Percentiles rank a stretch among this genome's conserved stretches.
These are phyloP conservation scores for Falco peregrinus DNA, from an alignment of 2,797 vertebrate species.

Conservation along the genomic window DNA sequence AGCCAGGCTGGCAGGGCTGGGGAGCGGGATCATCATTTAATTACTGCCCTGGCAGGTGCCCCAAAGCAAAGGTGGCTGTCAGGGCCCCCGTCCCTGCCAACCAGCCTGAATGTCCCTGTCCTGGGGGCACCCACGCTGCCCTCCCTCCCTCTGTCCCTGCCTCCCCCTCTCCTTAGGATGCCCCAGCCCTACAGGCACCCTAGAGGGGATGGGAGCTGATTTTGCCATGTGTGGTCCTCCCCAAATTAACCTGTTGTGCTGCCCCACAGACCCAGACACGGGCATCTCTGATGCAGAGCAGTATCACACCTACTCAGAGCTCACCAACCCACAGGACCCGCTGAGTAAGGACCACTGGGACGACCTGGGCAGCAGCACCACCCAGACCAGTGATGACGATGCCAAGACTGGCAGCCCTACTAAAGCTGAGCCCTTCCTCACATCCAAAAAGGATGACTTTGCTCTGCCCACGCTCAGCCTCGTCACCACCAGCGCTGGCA, in stretches of 20 bases:
- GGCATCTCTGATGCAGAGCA: conserved; percentile 82
- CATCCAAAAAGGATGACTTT: conserved; percentile 75
- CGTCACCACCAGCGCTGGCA: conserved; percentile 52
- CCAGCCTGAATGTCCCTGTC: neutral
- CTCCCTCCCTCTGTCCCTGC: neutral
- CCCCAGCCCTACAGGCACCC: neutral
- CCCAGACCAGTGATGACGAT: conserved; percentile 85
- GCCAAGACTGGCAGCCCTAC: conserved; percentile 72
- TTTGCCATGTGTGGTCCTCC: neutral
- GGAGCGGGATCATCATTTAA: neutral
- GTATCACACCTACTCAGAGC: conserved; percentile 75
- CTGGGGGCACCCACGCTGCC: neutral
- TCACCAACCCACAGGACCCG: conserved; percentile 75
- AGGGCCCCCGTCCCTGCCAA: neutral
- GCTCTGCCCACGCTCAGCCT: conserved; percentile 78
- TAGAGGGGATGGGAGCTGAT: neutral
- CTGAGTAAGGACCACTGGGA: conserved; percentile 77
- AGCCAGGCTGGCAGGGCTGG: neutral
- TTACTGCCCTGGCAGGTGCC: neutral
- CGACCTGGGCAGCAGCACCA: conserved; percentile 82
- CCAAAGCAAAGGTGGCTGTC: neutral
- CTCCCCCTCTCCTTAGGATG: neutral
- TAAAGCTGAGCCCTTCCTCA: conserved; percentile 63
- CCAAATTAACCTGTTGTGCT: neutral
- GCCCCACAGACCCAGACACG: conserved; percentile 72